Percentiles rank a stretch among this genome's conserved stretches.
phyloP scores from a whole-genome alignment of 2,888 invertebrate species.

The Uloborus plumipes region DNA sequence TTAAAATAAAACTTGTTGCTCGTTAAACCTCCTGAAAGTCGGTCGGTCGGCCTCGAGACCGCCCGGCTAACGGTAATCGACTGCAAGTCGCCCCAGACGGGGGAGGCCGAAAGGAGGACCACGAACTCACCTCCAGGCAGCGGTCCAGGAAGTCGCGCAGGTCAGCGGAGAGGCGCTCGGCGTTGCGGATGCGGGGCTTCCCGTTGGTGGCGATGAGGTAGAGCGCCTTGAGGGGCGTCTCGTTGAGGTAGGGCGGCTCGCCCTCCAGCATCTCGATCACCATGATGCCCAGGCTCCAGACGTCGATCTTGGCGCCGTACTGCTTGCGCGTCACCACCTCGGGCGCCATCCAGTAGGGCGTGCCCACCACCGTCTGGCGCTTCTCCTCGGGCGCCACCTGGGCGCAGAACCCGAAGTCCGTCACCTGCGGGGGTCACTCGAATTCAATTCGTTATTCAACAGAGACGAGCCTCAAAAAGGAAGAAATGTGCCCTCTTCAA shows the following conservation, averaged over 20 bases:
- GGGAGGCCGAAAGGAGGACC: too few relatives aligned
- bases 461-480: too few relatives aligned
- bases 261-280: slow-evolving; percentile 98
- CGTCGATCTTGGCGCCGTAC: slow-evolving; percentile 86
- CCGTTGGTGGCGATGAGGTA: slow-evolving; percentile 97
- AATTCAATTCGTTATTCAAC: too few relatives aligned
- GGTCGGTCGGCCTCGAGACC: too few relatives aligned
- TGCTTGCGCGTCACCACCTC: slow-evolving; percentile 93
- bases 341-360: slow-evolving; percentile 98
- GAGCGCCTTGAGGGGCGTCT: slow-evolving; percentile 88
- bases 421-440: too few relatives aligned
- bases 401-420: slow-evolving; percentile 98
- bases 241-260: slow-evolving; percentile 95
- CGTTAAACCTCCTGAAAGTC: too few relatives aligned
- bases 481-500: too few relatives aligned
- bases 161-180: slow-evolving; percentile 82
- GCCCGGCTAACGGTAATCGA: too few relatives aligned
- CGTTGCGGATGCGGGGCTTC: slow-evolving; percentile 88
- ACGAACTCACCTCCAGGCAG: slow-evolving; percentile 79
- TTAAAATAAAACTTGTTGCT: too few relatives aligned
- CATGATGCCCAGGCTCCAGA: slow-evolving; percentile 96
- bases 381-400: slow-evolving; percentile 92
- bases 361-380: slow-evolving; percentile 97
- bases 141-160: slow-evolving; percentile 74
- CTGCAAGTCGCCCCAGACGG: too few relatives aligned